Conservation (phyloP, 2,888 invertebrate species). For the Acronicta psi region DNA sequence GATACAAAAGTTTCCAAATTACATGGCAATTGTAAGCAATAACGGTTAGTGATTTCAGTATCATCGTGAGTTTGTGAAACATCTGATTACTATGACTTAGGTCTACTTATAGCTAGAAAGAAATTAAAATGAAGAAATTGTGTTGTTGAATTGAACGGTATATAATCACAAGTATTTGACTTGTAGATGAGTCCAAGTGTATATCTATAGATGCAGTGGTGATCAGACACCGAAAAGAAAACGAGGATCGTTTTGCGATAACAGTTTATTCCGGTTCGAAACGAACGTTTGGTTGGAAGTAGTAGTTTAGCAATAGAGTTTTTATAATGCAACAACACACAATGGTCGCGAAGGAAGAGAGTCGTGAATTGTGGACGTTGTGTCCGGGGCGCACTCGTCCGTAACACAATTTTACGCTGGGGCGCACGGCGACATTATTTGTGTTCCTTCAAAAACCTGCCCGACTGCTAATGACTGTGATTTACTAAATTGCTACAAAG, state of each 20-base stretch:
- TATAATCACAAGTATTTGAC: too few species aligned
- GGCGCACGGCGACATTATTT: constrained; percentile 72
- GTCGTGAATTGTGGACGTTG: constrained; percentile 60
- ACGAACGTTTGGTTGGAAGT: constrained; percentile 35
- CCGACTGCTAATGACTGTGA: constrained; percentile 51
- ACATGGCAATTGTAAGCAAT: constrained; percentile 47
- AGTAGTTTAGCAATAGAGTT: constrained; percentile 54
- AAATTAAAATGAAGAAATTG: too few species aligned
- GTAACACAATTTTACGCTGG: constrained; percentile 78
- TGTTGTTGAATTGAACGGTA: too few species aligned
- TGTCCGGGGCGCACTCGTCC: constrained; percentile 74
- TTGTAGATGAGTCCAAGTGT: too few species aligned
- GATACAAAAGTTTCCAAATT: constrained; percentile 51
- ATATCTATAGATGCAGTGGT: too few species aligned
- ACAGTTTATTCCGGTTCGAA: constrained; percentile 2
- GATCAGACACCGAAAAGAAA: neutral
- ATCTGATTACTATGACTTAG: constrained; percentile 22
- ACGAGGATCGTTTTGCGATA: neutral
- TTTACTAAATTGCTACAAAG: constrained; percentile 53
- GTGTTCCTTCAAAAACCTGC: constrained; percentile 60
- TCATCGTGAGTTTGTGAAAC: constrained; percentile 37
- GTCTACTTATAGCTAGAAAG: constrained; percentile 4
- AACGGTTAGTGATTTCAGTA: constrained; percentile 19
- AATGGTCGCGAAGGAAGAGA: constrained; percentile 75
- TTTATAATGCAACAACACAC: constrained; percentile 70